phyloP scores from a whole-genome alignment of 2,797 vertebrate genomes.

The Pampus argenteus region DNA sequence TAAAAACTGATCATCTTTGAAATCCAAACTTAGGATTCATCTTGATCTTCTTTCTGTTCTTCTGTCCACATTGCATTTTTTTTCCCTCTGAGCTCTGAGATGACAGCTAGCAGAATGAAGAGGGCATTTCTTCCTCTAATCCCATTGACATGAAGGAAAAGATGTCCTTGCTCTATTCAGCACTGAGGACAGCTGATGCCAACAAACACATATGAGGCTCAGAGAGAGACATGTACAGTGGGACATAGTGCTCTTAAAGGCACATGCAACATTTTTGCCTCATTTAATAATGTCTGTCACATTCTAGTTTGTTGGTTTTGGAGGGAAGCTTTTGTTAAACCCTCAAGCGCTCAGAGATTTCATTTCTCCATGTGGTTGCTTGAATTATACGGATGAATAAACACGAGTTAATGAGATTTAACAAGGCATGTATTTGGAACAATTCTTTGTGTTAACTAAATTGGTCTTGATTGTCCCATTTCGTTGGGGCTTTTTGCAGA shows the following conservation, averaged over 20 bases:
- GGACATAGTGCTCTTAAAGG: conserved; percentile 83
- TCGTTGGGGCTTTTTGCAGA: conserved; percentile 36
- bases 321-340: conserved; percentile 36
- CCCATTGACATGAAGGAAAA: conserved; percentile 67
- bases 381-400: conserved; percentile 73
- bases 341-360: conserved; percentile 47
- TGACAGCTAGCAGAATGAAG: conserved; percentile 53
- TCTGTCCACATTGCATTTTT: conserved; percentile 37
- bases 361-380: conserved; percentile 66
- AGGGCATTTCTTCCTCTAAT: conserved; percentile 65
- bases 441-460: conserved; percentile 59
- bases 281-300: conserved; percentile 50
- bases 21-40: conserved; percentile 63
- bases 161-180: conserved; percentile 71
- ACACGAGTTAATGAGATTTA: conserved; percentile 68
- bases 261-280: conserved; percentile 67
- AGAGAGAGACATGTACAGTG: conserved; percentile 71
- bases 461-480: conserved; percentile 21
- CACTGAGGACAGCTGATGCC: conserved; percentile 78
- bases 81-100: conserved; percentile 42
- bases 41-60: conserved; percentile 45
- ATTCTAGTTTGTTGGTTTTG: conserved; percentile 40
- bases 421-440: conserved; percentile 65
- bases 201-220: conserved; percentile 78
- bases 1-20: conserved; percentile 31